phyloP scores from a whole-genome alignment of 1,140 invertebrate genomes.

The Anoplolepis gracilipes region DNA sequence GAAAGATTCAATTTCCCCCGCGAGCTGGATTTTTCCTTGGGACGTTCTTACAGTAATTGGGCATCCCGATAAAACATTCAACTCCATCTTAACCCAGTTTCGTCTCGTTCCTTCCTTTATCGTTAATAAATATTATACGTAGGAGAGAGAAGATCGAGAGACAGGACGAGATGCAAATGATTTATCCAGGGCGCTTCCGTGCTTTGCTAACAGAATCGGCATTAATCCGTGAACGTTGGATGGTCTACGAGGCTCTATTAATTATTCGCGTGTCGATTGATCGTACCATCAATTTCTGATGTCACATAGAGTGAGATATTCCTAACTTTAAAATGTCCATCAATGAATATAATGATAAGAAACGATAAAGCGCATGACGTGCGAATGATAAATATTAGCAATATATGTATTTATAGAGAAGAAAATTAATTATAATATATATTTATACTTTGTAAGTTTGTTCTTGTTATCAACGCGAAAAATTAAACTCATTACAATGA shows the following conservation, averaged over 20 bases:
- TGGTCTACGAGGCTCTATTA: background rate
- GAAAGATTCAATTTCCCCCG: conserved; percentile 58
- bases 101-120: conserved; percentile 10
- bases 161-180: conserved; percentile 27
- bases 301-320: background rate
- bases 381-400: background rate
- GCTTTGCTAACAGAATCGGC: conserved; percentile 37
- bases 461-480: no score
- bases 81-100: conserved; percentile 42
- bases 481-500: conserved; percentile 4
- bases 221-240: conserved; percentile 13
- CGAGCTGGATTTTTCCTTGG: conserved; percentile 51
- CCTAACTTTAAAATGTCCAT: background rate
- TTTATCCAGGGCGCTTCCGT: conserved; percentile 43
- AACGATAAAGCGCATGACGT: background rate
- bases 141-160: background rate
- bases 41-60: conserved; percentile 55
- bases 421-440: conserved; percentile 20
- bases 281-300: conserved; percentile 6
- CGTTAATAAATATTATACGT: conserved; percentile 55
- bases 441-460: background rate
- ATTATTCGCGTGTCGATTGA: conserved; percentile 30
- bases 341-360: background rate
- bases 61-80: conserved; percentile 53
- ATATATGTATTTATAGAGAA: background rate